Conservation (phyloP, 2,888 invertebrate genomes). For the Cephus pulcher region DNA sequence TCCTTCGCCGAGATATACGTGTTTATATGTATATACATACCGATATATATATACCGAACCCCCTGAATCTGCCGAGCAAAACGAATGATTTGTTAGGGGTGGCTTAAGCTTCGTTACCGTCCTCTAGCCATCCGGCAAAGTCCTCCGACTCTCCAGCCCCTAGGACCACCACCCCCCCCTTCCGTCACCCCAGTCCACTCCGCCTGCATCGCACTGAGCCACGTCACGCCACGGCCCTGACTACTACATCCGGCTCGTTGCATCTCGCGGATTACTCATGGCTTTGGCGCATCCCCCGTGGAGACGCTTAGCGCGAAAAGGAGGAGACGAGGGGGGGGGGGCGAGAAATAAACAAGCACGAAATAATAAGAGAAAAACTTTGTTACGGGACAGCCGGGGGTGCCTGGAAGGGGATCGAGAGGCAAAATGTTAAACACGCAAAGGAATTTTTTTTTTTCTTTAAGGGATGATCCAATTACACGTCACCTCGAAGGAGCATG, state of each 20-base stretch:
- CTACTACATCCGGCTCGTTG: slow-evolving; percentile 48
- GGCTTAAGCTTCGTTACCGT: slow-evolving; percentile 55
- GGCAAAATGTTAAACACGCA: slow-evolving; percentile 11
- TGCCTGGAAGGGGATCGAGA: background rate
- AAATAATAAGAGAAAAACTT: slow-evolving; percentile 2
- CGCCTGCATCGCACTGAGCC: background rate
- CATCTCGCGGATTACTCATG: slow-evolving; percentile 53
- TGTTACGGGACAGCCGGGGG: background rate
- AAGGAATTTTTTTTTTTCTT: slow-evolving; percentile 7
- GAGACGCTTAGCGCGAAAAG: slow-evolving; percentile 49
- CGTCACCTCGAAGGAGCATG: background rate
- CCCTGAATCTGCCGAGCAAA: slow-evolving; percentile 39
- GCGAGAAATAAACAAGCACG: slow-evolving; percentile 11
- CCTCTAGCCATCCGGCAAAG: slow-evolving; percentile 1
- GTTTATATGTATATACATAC: background rate
- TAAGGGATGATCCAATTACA: background rate
- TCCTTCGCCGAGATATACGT: background rate
- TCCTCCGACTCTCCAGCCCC: background rate
- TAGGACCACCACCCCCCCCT: background rate
- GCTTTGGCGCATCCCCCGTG: slow-evolving; percentile 53
- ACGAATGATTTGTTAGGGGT: slow-evolving; percentile 55
- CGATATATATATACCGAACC: background rate
- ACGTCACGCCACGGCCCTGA: background rate
- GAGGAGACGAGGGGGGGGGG: slow-evolving; percentile 37
- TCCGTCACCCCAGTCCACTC: background rate